phyloP scores from a whole-genome alignment of 2,888 invertebrate species.

The Cerceris ruficornis region DNA sequence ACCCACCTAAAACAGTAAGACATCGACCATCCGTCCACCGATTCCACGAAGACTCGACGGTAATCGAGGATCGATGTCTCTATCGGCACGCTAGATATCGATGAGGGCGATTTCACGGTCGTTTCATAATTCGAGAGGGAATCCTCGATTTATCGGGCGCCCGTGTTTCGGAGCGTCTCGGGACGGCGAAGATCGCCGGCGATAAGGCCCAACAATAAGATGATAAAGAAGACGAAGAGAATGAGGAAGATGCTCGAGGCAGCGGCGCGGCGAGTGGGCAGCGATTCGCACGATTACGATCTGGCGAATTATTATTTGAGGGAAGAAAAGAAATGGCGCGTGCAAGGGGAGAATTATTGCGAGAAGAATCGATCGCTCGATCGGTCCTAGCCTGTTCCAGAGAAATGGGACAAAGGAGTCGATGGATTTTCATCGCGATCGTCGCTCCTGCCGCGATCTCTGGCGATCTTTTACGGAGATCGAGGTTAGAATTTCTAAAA shows the following conservation, averaged over 20 bases:
- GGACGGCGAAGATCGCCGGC: slow-evolving; percentile 39
- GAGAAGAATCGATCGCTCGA: not conserved
- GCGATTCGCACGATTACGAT: slow-evolving; percentile 51
- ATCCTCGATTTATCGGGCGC: slow-evolving; percentile 48
- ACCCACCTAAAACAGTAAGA: no score
- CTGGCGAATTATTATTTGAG: slow-evolving; percentile 57
- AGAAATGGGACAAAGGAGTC: no score
- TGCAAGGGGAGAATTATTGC: slow-evolving; percentile 14
- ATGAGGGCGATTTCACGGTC: slow-evolving; percentile 30
- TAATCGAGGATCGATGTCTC: slow-evolving; percentile 36
- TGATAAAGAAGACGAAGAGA: slow-evolving; percentile 51
- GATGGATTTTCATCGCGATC: no score
- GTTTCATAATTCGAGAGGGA: slow-evolving; percentile 49
- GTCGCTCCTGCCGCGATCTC: no score
- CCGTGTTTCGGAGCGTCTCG: slow-evolving; percentile 40
- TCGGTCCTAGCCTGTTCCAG: no score
- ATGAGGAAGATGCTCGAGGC: slow-evolving; percentile 27
- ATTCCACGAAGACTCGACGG: slow-evolving; percentile 7
- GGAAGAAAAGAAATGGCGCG: slow-evolving; percentile 42
- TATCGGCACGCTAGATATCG: slow-evolving; percentile 27
- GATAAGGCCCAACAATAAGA: slow-evolving; percentile 56
- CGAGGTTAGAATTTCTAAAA: no score
- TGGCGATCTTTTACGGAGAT: no score
- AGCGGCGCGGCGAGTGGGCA: slow-evolving; percentile 44
- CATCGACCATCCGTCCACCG: not conserved